Base-by-base conservation (phyloP, 2,888 invertebrate genomes). In the Meandrusa payeni region DNA sequence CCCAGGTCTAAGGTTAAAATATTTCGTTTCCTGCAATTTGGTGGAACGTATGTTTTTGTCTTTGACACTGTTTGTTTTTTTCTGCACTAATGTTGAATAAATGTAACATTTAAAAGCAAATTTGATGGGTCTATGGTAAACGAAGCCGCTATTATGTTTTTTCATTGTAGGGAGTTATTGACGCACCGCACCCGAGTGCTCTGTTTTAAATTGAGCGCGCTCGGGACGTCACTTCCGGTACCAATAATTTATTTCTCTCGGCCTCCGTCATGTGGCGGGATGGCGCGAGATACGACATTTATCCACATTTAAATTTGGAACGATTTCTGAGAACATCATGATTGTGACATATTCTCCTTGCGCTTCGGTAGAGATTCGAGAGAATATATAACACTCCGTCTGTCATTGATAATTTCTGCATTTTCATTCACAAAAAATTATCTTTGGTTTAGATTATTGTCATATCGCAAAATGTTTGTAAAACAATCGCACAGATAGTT, bases 161-260 rank as follows among this genome's bases (percentile, higher is more conserved):
- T 38, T 38, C 33, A 22, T 28, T 27, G 41, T 46, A 39, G 46
- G 28, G 51, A 52, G 48, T 47, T 55, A 57, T 54, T 52, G 50
- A 48, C 60, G 61, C 55, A 48, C 54, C 53, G 62, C 55, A 60
- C 58, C 57, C 56, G 63, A 64, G 69, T 67, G 68, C 63, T 61
- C 63, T 59, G 69, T 72, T 79, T 80, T 76, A 83, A 86, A 85
- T 78, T 78, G 79, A 82, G 75, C 85, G 68, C 71, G 74, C 61
- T 58, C 61, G 75, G 68, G 70, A 82, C 86, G 86, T 85, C 85
- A 85, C 77, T 85, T 86, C 86, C 86, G 82, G 81, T 82, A 70
- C 69, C 75, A 79, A 85, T 86, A 79, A 82, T 79, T 85, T 82
- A 82, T 79, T 78, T 77, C 76, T 76, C 76, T 72, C 74, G 74